Evolutionary conservation across 2,113 vertebrate species (phyloP).

Genomic region (Thunnus maccoyii): DNA sequence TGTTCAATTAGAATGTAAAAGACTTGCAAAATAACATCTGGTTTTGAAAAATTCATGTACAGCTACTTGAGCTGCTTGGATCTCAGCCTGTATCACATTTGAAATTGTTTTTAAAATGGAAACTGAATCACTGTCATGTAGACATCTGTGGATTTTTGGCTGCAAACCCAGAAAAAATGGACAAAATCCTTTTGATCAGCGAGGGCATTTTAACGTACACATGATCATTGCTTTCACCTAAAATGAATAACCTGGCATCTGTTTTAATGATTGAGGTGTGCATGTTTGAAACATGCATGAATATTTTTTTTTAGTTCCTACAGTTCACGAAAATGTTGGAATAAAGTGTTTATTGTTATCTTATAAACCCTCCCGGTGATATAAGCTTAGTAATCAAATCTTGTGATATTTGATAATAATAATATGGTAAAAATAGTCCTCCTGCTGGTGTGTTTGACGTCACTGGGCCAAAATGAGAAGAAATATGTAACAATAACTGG

Average conservation of each 20-base stretch:
- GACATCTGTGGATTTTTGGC: not conserved
- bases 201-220: no score
- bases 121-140: constrained; percentile 5
- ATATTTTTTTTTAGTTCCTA: not conserved
- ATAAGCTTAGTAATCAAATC: not conserved
- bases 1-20: not conserved
- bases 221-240: not conserved
- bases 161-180: not conserved
- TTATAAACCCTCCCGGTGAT: not conserved
- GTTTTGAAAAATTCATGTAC: constrained; percentile 21
- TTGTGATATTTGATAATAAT: not conserved
- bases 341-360: not conserved
- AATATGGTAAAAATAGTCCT: not conserved
- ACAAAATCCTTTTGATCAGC: not conserved
- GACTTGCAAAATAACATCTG: constrained; percentile 20
- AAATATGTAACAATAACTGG: not conserved
- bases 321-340: not conserved
- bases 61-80: not conserved
- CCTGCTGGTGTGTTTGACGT: constrained; percentile 13
- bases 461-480: not conserved
- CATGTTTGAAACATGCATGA: not conserved
- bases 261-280: not conserved
- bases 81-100: constrained; percentile 2
- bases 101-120: not conserved
- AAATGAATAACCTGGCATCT: not conserved